phyloP scores from a whole-genome alignment of 2,888 invertebrate genomes.

The Scaptomyza tumidula region DNA sequence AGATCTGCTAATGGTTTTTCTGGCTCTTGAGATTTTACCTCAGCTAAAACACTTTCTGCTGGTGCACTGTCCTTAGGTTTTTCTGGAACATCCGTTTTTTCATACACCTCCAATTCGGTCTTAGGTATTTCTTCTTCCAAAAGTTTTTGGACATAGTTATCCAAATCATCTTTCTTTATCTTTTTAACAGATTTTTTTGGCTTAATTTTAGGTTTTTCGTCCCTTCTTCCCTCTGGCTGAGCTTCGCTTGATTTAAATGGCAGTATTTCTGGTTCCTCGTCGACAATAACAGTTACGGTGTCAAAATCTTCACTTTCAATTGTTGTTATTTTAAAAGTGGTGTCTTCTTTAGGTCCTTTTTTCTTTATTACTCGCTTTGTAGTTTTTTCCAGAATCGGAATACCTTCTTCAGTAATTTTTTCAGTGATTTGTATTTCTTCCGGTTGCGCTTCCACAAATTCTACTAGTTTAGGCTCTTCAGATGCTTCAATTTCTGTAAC shows the following conservation, averaged over 20 bases:
- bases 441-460: slow-evolving; percentile 76
- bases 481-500: slow-evolving; percentile 60
- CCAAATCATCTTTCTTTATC: slow-evolving; percentile 73
- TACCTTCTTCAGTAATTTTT: slow-evolving; percentile 72
- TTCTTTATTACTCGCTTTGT: slow-evolving; percentile 80
- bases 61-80: slow-evolving; percentile 62
- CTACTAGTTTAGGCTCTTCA: slow-evolving; percentile 52
- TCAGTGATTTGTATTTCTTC: slow-evolving; percentile 74
- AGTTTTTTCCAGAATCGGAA: slow-evolving; percentile 77
- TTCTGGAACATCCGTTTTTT: slow-evolving; percentile 82
- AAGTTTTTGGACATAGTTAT: slow-evolving; percentile 75
- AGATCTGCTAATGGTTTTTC: slow-evolving; percentile 24
- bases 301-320: slow-evolving; percentile 79
- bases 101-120: slow-evolving; percentile 84
- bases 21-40: slow-evolving; percentile 24
- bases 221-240: slow-evolving; percentile 69
- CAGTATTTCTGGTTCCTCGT: slow-evolving; percentile 68
- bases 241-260: slow-evolving; percentile 41
- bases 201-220: slow-evolving; percentile 75
- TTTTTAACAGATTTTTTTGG: slow-evolving; percentile 76
- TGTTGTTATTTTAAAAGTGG: slow-evolving; percentile 77
- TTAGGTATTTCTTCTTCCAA: slow-evolving; percentile 81
- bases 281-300: slow-evolving; percentile 76
- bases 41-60: slow-evolving; percentile 41
- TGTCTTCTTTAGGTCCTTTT: slow-evolving; percentile 74